These are phyloP conservation scores for Cliona cf. orientalis DNA, from an alignment of 37 sponge, comb jelly and placozoan genomes.

Conservation along the genomic window DNA sequence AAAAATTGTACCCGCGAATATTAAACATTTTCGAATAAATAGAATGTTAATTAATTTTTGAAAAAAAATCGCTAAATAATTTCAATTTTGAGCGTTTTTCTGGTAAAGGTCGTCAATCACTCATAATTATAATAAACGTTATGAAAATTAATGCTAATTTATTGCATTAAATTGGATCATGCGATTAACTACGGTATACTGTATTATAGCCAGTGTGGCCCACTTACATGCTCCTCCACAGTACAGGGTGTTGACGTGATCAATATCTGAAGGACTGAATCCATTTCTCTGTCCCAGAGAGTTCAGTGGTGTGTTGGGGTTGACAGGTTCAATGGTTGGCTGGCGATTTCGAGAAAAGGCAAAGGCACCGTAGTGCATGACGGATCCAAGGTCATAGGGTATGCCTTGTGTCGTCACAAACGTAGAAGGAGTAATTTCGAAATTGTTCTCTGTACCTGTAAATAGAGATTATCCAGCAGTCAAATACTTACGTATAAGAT, in stretches of 20 bases:
- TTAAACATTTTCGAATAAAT: no score
- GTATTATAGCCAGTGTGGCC: no score
- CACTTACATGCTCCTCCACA: constrained; percentile 18
- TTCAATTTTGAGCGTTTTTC: background rate
- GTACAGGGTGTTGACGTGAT: constrained; percentile 70
- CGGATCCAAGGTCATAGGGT: constrained; percentile 70
- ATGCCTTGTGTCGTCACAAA: constrained; percentile 67
- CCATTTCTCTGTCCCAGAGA: constrained; percentile 66
- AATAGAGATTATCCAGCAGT: no score
- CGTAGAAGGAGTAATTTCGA: constrained; percentile 31
- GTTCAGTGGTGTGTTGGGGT: background rate
- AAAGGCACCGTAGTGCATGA: constrained; percentile 81
- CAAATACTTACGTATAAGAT: background rate
- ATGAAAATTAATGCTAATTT: background rate
- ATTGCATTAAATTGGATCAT: background rate
- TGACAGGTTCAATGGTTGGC: constrained; percentile 57
- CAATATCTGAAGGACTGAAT: constrained; percentile 47
- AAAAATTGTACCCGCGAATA: no score
- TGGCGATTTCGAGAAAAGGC: constrained; percentile 76
- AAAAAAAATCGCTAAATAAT: background rate
- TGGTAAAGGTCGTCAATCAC: no score
- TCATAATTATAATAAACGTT: no score
- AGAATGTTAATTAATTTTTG: no score
- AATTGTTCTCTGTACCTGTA: constrained; percentile 63
- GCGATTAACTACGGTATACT: no score